A percentile compares a stretch with the other conserved stretches of the same genome.
Conservation (phyloP, 2,888 invertebrate genomes). For the Vanessa cardui region DNA sequence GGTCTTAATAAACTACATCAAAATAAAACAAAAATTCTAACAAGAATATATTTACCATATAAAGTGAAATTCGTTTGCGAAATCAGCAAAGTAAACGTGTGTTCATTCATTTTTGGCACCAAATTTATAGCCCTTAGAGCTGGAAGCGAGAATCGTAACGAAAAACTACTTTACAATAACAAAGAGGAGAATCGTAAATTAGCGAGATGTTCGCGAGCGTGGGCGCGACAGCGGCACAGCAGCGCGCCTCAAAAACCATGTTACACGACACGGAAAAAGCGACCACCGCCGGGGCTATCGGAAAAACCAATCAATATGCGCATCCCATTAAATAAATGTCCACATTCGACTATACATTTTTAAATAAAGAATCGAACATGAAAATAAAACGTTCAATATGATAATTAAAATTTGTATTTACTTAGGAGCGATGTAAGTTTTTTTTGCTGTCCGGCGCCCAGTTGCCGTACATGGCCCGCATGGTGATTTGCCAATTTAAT, state of each 20-base stretch:
- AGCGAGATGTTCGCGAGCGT: slow-evolving; percentile 55
- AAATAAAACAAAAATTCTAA: slow-evolving; percentile 15
- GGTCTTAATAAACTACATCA: slow-evolving; percentile 32
- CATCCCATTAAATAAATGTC: slow-evolving; percentile 71
- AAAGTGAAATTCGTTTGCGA: slow-evolving; percentile 26
- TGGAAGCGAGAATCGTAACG: slow-evolving; percentile 65
- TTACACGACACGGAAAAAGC: slow-evolving; percentile 73
- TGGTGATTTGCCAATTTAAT: slow-evolving; percentile 77
- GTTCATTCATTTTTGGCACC: slow-evolving; percentile 78
- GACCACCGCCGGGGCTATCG: slow-evolving; percentile 69
- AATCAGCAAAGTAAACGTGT: slow-evolving; percentile 60
- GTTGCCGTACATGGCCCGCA: slow-evolving; percentile 65
- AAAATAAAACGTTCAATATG: slow-evolving; percentile 73
- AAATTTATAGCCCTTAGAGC: slow-evolving; percentile 72
- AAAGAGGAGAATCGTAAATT: slow-evolving; percentile 72
- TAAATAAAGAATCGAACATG: slow-evolving; percentile 72
- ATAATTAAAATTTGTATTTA: slow-evolving; percentile 81
- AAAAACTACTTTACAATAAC: slow-evolving; percentile 72
- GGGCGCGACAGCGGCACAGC: slow-evolving; percentile 46
- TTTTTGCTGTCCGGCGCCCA: slow-evolving; percentile 68
- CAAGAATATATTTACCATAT: slow-evolving; percentile 24
- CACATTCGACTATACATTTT: slow-evolving; percentile 58
- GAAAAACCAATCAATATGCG: slow-evolving; percentile 78
- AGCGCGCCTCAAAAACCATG: slow-evolving; percentile 67
- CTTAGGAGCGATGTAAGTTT: slow-evolving; percentile 61